Base-by-base conservation (phyloP, 2,113 vertebrate genomes). In the Girardinichthys multiradiatus region DNA sequence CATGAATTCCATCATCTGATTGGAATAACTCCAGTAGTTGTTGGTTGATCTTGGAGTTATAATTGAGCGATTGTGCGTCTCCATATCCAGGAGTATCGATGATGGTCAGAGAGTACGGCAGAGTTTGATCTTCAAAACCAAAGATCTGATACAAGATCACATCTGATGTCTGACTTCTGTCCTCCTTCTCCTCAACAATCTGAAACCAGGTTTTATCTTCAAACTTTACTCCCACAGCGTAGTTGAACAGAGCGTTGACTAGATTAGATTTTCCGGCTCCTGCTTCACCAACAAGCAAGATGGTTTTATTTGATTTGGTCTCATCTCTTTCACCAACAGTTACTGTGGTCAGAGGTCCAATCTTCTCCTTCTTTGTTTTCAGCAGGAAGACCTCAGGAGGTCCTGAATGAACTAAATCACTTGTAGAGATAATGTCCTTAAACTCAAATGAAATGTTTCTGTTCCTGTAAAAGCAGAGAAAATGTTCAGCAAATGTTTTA, bases 161-260 rank as follows among this genome's bases (percentile, higher is more conserved):
- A 19, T 85, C 83, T 57, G 60, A 51, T 11, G 75, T 85, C 79
- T 78, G 71, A 68, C 75, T 81, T 11, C 31, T 6, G 26, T 1
- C 29, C 10, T 59, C 1, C 33, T 68, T 14, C 0, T 70, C 57
- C 24, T 77, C 48, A 26, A 60, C 31, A 0, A 83, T 62, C 33
- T 79, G 1, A 62, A 75, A 79, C 71, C 81, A 83, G 45, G 68
- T 14, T 2, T 75, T 3, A 42, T 83, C 81, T 12, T 79, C 19
- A 64, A 64, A 74, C 17, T 27, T 7, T 2, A 77, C 74, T 9
- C 80, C 69, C 51, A 77, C 12, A 24, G 8, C 24, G 31, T 13
- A 63, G 60, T 63, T 63, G 21, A 63, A 21, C 60, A 60, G 28
- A 60, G 28, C 58, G 15, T 63, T 63, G 15, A 51, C 21, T 15